phyloP scores from a whole-genome alignment of 2,888 invertebrate genomes.

The Athalia circularis region DNA sequence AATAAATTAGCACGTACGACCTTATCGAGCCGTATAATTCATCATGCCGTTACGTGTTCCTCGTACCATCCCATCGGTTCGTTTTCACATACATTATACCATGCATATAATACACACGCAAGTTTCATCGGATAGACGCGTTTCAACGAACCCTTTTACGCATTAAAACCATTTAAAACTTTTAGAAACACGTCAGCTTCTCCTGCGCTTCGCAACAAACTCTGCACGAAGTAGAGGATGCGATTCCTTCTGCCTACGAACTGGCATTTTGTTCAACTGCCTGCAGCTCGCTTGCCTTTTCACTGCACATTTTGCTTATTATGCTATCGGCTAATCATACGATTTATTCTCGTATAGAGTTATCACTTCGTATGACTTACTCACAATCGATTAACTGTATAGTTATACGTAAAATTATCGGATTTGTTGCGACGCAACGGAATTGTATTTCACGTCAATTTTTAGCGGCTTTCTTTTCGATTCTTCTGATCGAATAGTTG shows the following conservation, averaged over 20 bases:
- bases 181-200: conserved; percentile 40
- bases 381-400: background rate
- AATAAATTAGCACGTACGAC: conserved; percentile 71
- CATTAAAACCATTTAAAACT: conserved; percentile 66
- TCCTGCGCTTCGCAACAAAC: background rate
- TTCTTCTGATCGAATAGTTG: too few relatives aligned
- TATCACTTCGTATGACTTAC: conserved; percentile 23
- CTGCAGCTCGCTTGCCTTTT: conserved; percentile 21
- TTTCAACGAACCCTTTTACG: conserved; percentile 55
- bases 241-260: background rate
- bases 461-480: too few relatives aligned
- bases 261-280: too few relatives aligned
- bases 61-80: conserved; percentile 44
- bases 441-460: too few relatives aligned
- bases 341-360: conserved; percentile 27
- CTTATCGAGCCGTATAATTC: conserved; percentile 72
- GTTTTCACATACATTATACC: conserved; percentile 48
- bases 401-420: conserved; percentile 1
- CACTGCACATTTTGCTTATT: conserved; percentile 22
- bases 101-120: conserved; percentile 32
- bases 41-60: conserved; percentile 67
- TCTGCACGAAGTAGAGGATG: conserved; percentile 31
- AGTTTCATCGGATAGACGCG: conserved; percentile 40
- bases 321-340: conserved; percentile 32
- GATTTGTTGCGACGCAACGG: background rate